phyloP scores from a whole-genome alignment of 2,113 vertebrate genomes.

The Vidua chalybeata region DNA sequence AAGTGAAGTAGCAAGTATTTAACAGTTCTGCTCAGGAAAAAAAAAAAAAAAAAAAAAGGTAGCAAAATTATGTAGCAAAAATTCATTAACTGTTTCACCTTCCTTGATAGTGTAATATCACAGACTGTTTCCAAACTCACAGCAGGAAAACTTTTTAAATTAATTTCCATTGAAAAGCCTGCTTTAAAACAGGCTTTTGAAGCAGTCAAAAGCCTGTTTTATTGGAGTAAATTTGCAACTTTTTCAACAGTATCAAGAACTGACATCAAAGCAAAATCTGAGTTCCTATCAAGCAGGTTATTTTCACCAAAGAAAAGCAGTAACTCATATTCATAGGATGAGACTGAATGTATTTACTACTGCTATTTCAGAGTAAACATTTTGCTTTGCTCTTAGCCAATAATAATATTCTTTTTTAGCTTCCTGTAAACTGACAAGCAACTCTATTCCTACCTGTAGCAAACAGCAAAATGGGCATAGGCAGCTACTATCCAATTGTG shows the following conservation, averaged over 20 bases:
- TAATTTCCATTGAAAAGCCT: not conserved
- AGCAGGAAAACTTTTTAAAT: not conserved
- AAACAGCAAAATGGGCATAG: slow-evolving; percentile 97
- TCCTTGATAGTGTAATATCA: not conserved
- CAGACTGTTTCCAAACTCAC: not conserved
- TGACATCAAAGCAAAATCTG: not conserved
- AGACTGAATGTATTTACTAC: not conserved
- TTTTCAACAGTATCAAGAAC: not conserved
- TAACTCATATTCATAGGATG: not conserved
- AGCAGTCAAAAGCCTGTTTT: not conserved
- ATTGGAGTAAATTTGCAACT: not conserved
- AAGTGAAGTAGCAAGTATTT: not conserved
- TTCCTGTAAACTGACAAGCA: not conserved
- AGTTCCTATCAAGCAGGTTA: not conserved
- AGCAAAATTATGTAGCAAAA: not conserved
- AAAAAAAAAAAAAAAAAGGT: not conserved
- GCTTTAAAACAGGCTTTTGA: not conserved
- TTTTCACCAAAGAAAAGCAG: not conserved
- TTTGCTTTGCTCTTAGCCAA: not conserved
- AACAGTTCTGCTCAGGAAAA: not conserved
- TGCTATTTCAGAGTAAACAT: not conserved
- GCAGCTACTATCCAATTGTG: slow-evolving; percentile 99
- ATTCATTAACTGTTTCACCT: not conserved
- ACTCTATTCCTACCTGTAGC: slow-evolving; percentile 86
- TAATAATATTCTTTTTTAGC: not conserved